phyloP scores from a whole-genome alignment of 2,888 invertebrate genomes.

The Arrhopalites spinosus region DNA sequence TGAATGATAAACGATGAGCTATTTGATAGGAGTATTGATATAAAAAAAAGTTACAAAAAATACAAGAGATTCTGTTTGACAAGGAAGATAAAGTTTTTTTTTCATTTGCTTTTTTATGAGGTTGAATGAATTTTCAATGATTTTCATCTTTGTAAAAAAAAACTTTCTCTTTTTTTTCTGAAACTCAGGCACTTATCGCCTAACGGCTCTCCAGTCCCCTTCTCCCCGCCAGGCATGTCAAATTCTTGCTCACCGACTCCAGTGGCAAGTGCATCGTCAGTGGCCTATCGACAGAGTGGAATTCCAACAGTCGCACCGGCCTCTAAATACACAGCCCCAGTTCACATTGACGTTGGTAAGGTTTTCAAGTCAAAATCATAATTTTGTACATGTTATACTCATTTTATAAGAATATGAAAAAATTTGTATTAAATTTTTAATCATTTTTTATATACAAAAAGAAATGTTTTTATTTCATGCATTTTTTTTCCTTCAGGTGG shows the following conservation, averaged over 20 bases:
- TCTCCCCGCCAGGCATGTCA: conserved; percentile 55
- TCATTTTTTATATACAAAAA: too few relatives aligned
- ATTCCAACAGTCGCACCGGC: conserved; percentile 93
- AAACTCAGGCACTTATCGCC: conserved; percentile 52
- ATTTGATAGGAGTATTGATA: too few relatives aligned
- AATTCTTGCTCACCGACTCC: conserved; percentile 56
- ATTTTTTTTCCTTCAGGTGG: conserved; percentile 69
- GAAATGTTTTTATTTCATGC: too few relatives aligned
- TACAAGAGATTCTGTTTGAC: too few relatives aligned
- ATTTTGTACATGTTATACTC: too few relatives aligned
- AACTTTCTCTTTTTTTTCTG: neutral
- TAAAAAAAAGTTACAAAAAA: too few relatives aligned
- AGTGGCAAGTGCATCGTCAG: conserved; percentile 44
- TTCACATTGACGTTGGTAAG: conserved; percentile 84
- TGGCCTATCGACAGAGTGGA: conserved; percentile 71
- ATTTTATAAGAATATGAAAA: too few relatives aligned
- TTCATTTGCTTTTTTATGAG: neutral
- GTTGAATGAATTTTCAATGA: conserved; percentile 1
- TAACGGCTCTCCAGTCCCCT: conserved; percentile 52
- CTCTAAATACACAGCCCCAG: conserved; percentile 90
- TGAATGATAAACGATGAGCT: neutral
- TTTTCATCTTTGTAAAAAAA: neutral
- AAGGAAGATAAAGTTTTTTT: neutral
- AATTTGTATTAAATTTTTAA: too few relatives aligned
- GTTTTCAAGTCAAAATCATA: too few relatives aligned